A percentile compares a stretch with the other conserved stretches of the same genome.
Evolutionary conservation across 2,113 vertebrate genomes (phyloP).

Genomic region (Rhizomys pruinosus): DNA sequence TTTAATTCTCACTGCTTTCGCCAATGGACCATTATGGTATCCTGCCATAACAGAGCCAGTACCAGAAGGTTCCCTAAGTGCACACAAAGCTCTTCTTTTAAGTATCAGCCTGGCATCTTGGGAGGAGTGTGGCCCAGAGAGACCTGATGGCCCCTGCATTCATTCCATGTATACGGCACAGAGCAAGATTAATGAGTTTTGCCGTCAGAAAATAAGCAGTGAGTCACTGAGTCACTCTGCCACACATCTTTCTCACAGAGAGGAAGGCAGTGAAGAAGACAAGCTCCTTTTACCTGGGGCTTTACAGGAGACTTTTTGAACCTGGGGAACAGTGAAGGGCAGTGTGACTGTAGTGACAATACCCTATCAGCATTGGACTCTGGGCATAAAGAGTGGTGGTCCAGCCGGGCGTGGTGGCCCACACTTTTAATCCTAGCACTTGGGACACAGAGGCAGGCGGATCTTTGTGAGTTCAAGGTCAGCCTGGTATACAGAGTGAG

Average conservation of each 20-base stretch:
- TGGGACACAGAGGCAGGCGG: too few relatives aligned
- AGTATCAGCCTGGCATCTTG: background rate
- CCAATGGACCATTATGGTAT: background rate
- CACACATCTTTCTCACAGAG: background rate
- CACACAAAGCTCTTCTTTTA: background rate
- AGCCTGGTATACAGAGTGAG: too few relatives aligned
- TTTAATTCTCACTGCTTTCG: background rate
- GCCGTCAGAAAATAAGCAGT: background rate
- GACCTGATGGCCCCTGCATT: background rate
- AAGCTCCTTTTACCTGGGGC: too few relatives aligned
- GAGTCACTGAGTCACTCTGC: background rate
- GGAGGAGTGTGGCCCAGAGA: background rate
- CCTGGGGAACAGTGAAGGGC: background rate
- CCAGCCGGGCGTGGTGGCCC: too few relatives aligned
- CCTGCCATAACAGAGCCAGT: background rate
- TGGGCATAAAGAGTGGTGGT: background rate
- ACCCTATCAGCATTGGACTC: background rate
- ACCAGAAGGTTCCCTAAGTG: background rate
- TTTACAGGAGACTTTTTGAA: background rate
- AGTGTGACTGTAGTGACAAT: background rate
- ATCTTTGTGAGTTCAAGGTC: too few relatives aligned
- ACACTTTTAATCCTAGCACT: too few relatives aligned
- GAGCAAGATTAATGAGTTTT: background rate
- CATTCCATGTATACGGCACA: background rate
- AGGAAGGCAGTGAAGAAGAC: background rate